Base-by-base conservation (phyloP, 2,888 invertebrate species). In the Pristionchus exspectatus region DNA sequence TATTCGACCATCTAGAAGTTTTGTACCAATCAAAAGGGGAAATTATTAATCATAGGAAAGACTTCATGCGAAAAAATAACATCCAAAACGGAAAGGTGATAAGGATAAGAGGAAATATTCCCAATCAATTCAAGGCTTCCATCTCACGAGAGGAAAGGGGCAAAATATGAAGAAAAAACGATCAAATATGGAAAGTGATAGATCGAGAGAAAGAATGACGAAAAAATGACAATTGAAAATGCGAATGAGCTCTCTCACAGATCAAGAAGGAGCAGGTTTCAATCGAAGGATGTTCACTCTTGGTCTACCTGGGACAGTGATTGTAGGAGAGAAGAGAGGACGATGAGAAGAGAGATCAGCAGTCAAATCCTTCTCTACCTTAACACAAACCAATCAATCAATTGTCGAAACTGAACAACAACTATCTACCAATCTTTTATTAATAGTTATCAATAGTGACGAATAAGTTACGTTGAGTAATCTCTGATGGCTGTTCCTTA, bases 331-430 rank as follows among this genome's bases (percentile, higher is more conserved):
- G 86, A 86, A 86, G 38, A 86, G 86, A 33, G 86, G 86, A 33
- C 86, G 86, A 63, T 44, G 59, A 14, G 33, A 24, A 4, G 86
- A 33, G 9, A 86, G 38, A 66, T 86, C 86, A 14, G 86, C 33
- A 38, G 86, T 38, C 44, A 86, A 24, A 66, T 86, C 86, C 50
- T 38, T 50, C 27, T 38, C 86, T 63, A 86, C 86, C 86, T 86
- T n/a, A 59, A 85, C 27, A 59, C 16, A 12, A 24, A 50, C n/a
- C 81, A 50, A 33, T 72, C 33, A 33, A 21, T 33, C 44, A 18
- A 72, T 14, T 30, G 72, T 16, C 10, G 10, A 14, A 30, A 72
- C 10, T 24, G 81, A n/a, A 21, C 18, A 21, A 21, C 38, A 77
- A 38, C 38, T 18, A 0, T 12, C 18, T 38, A 33, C 33, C 72